Percentiles rank a stretch among this genome's conserved stretches.
Evolutionary conservation across 1,140 invertebrate genomes (phyloP).

Genomic region (Papilio polytes): DNA sequence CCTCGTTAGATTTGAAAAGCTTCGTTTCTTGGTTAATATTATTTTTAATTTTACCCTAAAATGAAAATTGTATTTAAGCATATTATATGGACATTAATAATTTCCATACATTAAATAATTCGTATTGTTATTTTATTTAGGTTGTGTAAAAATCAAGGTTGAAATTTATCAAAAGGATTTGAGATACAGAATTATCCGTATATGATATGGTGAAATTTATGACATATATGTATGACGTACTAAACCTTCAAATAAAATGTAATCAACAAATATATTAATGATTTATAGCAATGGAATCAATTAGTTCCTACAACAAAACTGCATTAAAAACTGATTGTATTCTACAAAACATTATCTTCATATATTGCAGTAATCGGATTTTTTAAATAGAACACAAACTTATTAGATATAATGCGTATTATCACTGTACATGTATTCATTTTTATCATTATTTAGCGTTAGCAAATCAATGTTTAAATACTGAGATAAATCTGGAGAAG

Average conservation of each 20-base stretch:
- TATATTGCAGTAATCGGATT: too few species aligned
- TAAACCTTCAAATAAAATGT: slow-evolving; percentile 13
- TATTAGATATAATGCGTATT: too few species aligned
- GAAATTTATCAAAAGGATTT: not conserved
- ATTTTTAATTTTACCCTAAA: too few species aligned
- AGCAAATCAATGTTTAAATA: too few species aligned
- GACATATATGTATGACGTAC: not conserved
- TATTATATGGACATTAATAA: too few species aligned
- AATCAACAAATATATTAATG: not conserved
- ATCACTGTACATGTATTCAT: too few species aligned
- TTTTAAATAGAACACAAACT: too few species aligned
- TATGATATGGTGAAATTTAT: not conserved
- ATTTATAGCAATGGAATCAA: not conserved
- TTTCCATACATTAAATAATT: not conserved
- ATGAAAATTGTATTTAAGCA: not conserved
- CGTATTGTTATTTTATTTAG: slow-evolving; percentile 4
- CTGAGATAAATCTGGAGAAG: not conserved
- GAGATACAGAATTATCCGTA: not conserved
- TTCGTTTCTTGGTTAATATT: too few species aligned
- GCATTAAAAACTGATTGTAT: not conserved
- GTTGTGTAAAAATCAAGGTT: slow-evolving; percentile 24
- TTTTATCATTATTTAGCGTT: too few species aligned
- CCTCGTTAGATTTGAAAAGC: too few species aligned
- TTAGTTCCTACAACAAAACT: slow-evolving; percentile 5
- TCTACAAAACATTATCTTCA: not conserved